Conservation (phyloP, 2,888 invertebrate genomes). For the Himalopsyche japonica region DNA sequence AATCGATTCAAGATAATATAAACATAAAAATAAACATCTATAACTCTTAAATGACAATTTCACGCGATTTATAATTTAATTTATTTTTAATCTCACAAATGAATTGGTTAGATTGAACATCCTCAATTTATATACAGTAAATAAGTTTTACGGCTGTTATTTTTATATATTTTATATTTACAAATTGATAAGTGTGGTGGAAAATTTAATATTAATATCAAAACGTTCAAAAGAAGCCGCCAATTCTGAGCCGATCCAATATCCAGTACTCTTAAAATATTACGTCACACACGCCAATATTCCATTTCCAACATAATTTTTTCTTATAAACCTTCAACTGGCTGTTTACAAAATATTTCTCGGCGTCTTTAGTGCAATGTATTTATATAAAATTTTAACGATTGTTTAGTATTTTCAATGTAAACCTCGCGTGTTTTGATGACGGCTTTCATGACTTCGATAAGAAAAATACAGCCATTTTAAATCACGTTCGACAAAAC, state of each 20-base stretch:
- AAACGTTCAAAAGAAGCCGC: neutral
- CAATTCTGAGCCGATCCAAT: neutral
- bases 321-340: neutral
- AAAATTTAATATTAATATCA: neutral
- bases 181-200: too few relatives aligned
- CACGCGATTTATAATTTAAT: too few relatives aligned
- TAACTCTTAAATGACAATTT: too few relatives aligned
- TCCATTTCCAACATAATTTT: neutral
- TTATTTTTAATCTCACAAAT: too few relatives aligned
- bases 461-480: neutral
- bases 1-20: too few relatives aligned
- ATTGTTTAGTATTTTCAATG: neutral
- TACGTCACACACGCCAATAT: neutral
- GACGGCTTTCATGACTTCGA: neutral
- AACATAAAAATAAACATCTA: too few relatives aligned
- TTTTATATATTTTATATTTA: too few relatives aligned
- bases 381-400: neutral
- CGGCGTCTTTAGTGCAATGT: neutral
- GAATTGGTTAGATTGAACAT: too few relatives aligned
- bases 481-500: neutral
- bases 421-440: neutral
- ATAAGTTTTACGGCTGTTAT: too few relatives aligned
- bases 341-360: neutral
- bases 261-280: neutral
- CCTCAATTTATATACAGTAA: too few relatives aligned